These are phyloP conservation scores for Lepidurus apus DNA, from an alignment of 1,140 invertebrate genomes.

Conservation along the genomic window DNA sequence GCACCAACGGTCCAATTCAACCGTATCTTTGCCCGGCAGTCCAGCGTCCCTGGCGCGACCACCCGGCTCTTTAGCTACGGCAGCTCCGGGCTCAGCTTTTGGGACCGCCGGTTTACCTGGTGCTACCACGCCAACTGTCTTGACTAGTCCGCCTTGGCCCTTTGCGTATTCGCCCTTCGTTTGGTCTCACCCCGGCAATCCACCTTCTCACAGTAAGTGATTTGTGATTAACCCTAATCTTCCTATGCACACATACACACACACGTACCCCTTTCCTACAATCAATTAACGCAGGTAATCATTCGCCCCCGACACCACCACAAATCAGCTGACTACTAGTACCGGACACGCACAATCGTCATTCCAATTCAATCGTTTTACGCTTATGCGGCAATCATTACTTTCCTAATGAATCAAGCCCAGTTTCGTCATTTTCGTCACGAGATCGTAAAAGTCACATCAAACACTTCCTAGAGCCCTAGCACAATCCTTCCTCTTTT, in stretches of 20 bases:
- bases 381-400: neutral
- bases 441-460: neutral
- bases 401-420: neutral
- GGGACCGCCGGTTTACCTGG: neutral
- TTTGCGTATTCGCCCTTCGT: neutral
- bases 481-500: no score
- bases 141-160: constrained; percentile 13
- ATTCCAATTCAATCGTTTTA: neutral
- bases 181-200: constrained; percentile 3
- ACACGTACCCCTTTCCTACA: neutral
- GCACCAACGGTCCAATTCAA: neutral
- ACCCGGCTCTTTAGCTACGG: neutral
- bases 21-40: neutral
- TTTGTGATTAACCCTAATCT: neutral
- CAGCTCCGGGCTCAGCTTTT: constrained; percentile 1
- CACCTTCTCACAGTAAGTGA: constrained; percentile 21
- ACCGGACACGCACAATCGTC: neutral
- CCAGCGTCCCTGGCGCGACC: neutral
- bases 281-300: neutral
- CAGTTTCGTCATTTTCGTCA: neutral
- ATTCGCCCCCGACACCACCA: neutral
- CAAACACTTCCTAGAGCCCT: neutral
- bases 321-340: neutral
- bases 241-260: neutral
- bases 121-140: neutral